Evolutionary conservation across 1,140 invertebrate species (phyloP).

Genomic region (Drosophila sucinea): DNA sequence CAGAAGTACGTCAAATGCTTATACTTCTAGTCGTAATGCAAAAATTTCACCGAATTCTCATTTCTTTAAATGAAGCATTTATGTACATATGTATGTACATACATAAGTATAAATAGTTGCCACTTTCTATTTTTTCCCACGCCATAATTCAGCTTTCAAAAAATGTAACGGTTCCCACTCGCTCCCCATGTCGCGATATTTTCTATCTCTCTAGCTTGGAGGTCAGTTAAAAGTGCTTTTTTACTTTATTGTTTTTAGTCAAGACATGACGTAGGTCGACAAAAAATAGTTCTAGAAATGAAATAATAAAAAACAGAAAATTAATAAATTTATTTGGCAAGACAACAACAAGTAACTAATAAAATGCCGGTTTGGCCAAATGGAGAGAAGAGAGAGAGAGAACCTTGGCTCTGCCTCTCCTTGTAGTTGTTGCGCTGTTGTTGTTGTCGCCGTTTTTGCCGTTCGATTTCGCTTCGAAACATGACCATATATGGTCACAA

Average conservation of each 20-base stretch:
- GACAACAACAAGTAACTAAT: slow-evolving; percentile 12
- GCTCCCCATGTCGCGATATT: neutral
- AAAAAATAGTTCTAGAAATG: slow-evolving; percentile 11
- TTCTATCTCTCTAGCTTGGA: neutral
- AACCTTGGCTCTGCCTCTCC: slow-evolving; percentile 44
- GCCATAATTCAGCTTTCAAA: slow-evolving; percentile 50
- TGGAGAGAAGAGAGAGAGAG: slow-evolving; percentile 9
- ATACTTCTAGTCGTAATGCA: neutral
- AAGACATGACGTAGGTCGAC: slow-evolving; percentile 8
- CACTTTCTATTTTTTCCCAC: slow-evolving; percentile 74
- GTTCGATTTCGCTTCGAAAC: slow-evolving; percentile 58
- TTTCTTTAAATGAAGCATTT: neutral
- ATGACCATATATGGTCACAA: slow-evolving; percentile 83
- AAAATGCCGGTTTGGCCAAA: slow-evolving; percentile 12
- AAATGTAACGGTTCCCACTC: slow-evolving; percentile 40
- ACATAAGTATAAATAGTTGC: neutral
- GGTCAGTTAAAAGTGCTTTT: slow-evolving; percentile 3
- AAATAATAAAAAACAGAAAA: slow-evolving; percentile 1
- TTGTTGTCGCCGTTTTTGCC: neutral
- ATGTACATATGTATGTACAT: neutral
- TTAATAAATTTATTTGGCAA: slow-evolving; percentile 14
- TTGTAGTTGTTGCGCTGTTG: neutral
- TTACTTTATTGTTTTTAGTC: neutral
- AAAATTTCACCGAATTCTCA: neutral
- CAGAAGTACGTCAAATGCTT: neutral